phyloP scores from a whole-genome alignment of 1,140 invertebrate species.

The Drosophila gunungcola region DNA sequence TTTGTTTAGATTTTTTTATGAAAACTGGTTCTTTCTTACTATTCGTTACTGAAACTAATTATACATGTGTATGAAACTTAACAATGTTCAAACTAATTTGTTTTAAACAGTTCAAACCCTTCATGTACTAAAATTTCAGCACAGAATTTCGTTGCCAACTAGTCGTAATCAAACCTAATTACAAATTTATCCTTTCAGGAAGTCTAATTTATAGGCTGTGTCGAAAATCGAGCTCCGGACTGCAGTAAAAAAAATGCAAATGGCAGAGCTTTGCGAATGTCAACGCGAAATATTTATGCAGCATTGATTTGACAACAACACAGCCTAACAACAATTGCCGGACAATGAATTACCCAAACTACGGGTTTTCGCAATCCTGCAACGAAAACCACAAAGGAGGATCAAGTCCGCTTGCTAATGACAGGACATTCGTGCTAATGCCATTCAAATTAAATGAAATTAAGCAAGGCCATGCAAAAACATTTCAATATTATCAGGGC shows the following conservation, averaged over 20 bases:
- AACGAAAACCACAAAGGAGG: slow-evolving; percentile 19
- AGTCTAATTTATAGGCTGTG: slow-evolving; percentile 12
- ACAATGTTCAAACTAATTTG: too few relatives aligned
- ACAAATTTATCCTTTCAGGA: background rate
- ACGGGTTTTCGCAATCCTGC: background rate
- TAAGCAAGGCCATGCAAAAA: slow-evolving; percentile 16
- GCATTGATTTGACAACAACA: slow-evolving; percentile 49
- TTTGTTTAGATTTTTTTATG: too few relatives aligned
- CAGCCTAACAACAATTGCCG: slow-evolving; percentile 11
- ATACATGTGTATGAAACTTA: too few relatives aligned
- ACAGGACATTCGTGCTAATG: slow-evolving; percentile 39
- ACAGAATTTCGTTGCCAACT: background rate
- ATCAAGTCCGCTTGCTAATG: slow-evolving; percentile 48
- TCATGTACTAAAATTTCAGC: background rate
- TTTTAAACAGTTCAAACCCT: too few relatives aligned
- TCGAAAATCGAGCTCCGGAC: background rate
- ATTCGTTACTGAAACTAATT: too few relatives aligned
- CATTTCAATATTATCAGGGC: slow-evolving; percentile 6
- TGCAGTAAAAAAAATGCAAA: slow-evolving; percentile 2
- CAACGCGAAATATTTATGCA: slow-evolving; percentile 53
- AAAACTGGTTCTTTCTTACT: too few relatives aligned
- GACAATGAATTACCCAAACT: slow-evolving; percentile 39
- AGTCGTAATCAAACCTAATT: slow-evolving; percentile 7
- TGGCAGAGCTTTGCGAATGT: slow-evolving; percentile 25
- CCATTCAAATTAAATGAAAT: slow-evolving; percentile 54